Percentiles rank a stretch among this genome's conserved stretches.
phyloP scores from a whole-genome alignment of 2,797 vertebrate genomes.

The Sciurus carolinensis region DNA sequence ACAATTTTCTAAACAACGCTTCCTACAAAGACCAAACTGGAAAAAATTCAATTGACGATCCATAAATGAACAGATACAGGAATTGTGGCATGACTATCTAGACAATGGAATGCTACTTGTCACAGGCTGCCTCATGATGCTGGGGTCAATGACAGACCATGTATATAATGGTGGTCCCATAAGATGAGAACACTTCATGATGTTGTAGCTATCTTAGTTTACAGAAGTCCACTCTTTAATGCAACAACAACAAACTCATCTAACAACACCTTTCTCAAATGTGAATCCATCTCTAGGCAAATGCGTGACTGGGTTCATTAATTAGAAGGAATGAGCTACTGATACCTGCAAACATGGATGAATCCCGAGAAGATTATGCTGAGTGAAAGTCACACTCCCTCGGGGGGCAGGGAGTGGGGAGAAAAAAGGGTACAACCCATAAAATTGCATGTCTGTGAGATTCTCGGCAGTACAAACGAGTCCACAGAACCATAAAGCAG shows the following conservation, averaged over 20 bases:
- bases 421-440: neutral
- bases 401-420: too few species aligned
- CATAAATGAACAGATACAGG: neutral
- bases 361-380: neutral
- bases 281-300: neutral
- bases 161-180: too few species aligned
- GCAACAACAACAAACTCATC: neutral
- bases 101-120: neutral
- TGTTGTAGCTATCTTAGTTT: neutral
- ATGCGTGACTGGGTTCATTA: neutral
- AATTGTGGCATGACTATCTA: neutral
- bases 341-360: neutral
- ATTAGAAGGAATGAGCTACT: neutral
- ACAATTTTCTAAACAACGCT: neutral
- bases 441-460: neutral
- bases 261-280: neutral
- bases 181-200: neutral
- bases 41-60: neutral
- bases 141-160: neutral
- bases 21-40: slow-evolving; percentile 8
- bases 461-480: neutral
- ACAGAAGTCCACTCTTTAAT: neutral
- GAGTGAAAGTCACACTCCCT: neutral
- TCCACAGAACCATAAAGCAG: neutral
- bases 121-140: neutral